Percentiles rank a stretch among this genome's conserved stretches.
Conservation (phyloP, 1,140 invertebrate genomes). For the Drosophila obscura region DNA sequence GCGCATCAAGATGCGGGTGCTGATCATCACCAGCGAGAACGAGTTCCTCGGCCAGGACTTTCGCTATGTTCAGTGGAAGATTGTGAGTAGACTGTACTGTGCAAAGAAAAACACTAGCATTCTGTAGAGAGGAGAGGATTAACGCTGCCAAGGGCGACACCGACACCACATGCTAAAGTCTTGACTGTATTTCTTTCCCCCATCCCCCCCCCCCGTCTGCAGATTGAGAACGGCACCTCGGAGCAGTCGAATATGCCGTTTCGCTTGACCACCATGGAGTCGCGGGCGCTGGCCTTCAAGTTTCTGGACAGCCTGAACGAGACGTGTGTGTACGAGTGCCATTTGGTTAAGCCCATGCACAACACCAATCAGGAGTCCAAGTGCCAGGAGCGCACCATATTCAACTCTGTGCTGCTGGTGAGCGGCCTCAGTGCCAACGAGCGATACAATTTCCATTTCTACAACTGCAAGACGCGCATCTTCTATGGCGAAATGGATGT, state of each 20-base stretch:
- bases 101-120: slow-evolving; percentile 25
- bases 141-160: too few relatives aligned
- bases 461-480: slow-evolving; percentile 70
- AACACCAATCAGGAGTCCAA: slow-evolving; percentile 61
- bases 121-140: neutral
- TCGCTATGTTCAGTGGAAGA: slow-evolving; percentile 83
- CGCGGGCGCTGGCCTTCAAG: slow-evolving; percentile 68
- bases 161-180: slow-evolving; percentile 5
- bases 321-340: slow-evolving; percentile 73
- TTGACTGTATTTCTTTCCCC: neutral
- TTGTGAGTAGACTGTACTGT: slow-evolving; percentile 82
- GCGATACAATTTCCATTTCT: slow-evolving; percentile 70
- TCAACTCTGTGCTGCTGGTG: slow-evolving; percentile 69
- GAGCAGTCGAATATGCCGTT: slow-evolving; percentile 75
- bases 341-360: slow-evolving; percentile 57
- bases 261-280: slow-evolving; percentile 69
- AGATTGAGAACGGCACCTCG: slow-evolving; percentile 79
- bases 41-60: slow-evolving; percentile 78
- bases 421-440: slow-evolving; percentile 60
- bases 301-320: slow-evolving; percentile 78
- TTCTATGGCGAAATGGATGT: slow-evolving; percentile 79
- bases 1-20: slow-evolving; percentile 76
- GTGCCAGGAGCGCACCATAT: slow-evolving; percentile 66
- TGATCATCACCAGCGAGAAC: slow-evolving; percentile 78
- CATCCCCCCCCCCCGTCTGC: neutral